Base-by-base conservation (phyloP, 2,113 vertebrate species). In the Vulpes ferrilata region DNA sequence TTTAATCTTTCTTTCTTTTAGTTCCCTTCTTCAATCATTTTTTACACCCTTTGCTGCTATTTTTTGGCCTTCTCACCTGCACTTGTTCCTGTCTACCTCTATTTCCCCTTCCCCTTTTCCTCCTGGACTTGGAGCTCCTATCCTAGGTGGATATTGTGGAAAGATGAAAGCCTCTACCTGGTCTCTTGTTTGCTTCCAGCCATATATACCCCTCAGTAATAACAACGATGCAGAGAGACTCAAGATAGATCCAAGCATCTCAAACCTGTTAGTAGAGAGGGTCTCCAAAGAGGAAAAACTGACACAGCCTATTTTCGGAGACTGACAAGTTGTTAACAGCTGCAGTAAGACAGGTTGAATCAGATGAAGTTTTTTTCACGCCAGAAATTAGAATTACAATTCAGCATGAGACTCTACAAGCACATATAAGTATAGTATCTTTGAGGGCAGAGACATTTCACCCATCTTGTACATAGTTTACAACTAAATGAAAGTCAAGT, bases 401-500 rank as follows among this genome's bases (percentile, higher is more conserved):
- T 92, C 53, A 84, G 22, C 22, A 35, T 38, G 43, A 16, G 22
- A 32, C 11, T 73, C 43, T 48, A 30, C 15, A 93, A 65, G 22
- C 57, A 90, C 43, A 35, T 43, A 60, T 43, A 7, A 88, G 38
- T 78, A 48, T 51, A 55, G 43, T 53, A 67, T 60, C 64, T 62
- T 95, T 32, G 22, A 95, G 17, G 60, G 16, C 55, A 94, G 59
- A 55, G 60, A 78, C 60, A 43, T 60, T 59, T 78, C 69, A 95
- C 22, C 38, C 11, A 92, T 22, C 25, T 88, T 92, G n/a, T 51
- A 65, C 57, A 25, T 10, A 89, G 43, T 25, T 96, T 79, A 73
- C 43, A 78, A 88, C 83, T 67, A 76, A 88, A 93, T 79, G 55
- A 79, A 88, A 69, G n/a, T 82, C 43, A 22, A 83, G 51, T 82